Base-by-base conservation (phyloP, 1,140 invertebrate species). In the Neomicropteryx cornuta region DNA sequence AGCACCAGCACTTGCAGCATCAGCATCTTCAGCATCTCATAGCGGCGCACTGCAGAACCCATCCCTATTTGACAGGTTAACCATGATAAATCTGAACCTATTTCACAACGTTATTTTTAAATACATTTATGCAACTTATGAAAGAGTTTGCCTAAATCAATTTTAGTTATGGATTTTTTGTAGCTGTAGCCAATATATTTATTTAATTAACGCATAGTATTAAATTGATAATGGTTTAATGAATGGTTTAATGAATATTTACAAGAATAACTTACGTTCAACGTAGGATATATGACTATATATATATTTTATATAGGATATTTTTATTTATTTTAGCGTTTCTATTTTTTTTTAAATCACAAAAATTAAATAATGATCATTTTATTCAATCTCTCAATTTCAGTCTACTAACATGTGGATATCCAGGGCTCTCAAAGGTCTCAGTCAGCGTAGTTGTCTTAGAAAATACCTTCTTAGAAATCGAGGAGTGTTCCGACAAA, bases 41-140 rank as follows among this genome's bases (percentile, higher is more conserved):
- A 3, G 47, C 66, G 44, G 62, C 62, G 3, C 64, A 67, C 33
- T 68, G 65, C 43, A 42, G 46, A 17, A 62, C 65, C 28, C 65
- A 66, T 46, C 65, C 65, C 0, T 68, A 68, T 37, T 56, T 68
- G 49, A 58, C 51, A 40, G 53, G 54, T 56, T 30, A 53, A 43
- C 5, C 6, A 4, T 20, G 17, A 5, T 13, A 32, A 5, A 37
- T 4, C 21, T 10, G 6, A n/a, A 10, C n/a, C n/a, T 32, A n/a
- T 6, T 14, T 32, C 6, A 32, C 31, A 8, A n/a, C 16, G 8
- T 32, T 8, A n/a, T 32, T 32, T 10, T 6, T 8, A 8, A 32
- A 8, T 8, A n/a, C 6, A 10, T 32, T 8, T 6, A 16, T 32
- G 31, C 6, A 8, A 8, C n/a, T 27, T 11, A 6, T 8, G 11